These are phyloP conservation scores for Ptycholaimellus sp. DNA, from an alignment of 2,888 invertebrate species.

Conservation along the genomic window DNA sequence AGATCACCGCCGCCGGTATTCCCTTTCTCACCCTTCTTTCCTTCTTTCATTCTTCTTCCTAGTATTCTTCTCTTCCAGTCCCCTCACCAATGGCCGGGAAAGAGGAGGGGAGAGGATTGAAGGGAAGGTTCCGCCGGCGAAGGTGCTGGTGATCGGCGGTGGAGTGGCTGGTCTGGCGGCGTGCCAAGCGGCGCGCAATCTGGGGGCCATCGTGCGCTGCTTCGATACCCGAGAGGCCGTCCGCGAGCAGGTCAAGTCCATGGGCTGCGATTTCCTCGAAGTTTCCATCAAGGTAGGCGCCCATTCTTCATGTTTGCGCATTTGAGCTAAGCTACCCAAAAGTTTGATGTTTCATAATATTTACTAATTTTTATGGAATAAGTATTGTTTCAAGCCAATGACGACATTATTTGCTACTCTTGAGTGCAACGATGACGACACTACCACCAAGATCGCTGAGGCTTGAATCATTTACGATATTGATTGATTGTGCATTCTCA, in stretches of 20 bases:
- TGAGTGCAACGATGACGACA: too few species aligned
- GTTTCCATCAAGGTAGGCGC: constrained; percentile 46
- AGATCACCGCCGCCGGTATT: constrained; percentile 64
- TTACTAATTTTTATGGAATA: neutral
- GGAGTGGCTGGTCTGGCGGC: constrained; percentile 69
- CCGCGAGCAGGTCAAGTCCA: constrained; percentile 56
- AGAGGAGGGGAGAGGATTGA: constrained; percentile 6
- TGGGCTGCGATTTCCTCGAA: constrained; percentile 64
- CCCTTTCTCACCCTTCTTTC: too few species aligned
- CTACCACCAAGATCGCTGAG: too few species aligned
- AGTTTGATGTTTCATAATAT: neutral
- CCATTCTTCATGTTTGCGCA: too few species aligned
- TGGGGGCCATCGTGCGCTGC: constrained; percentile 62
- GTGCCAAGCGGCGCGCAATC: constrained; percentile 54
- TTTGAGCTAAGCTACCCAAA: too few species aligned
- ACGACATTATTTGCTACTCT: too few species aligned
- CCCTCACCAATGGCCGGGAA: neutral
- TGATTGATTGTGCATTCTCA: constrained; percentile 4
- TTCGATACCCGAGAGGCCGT: constrained; percentile 64
- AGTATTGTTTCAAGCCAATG: too few species aligned
- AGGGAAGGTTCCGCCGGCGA: constrained; percentile 55
- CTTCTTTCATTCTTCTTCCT: too few species aligned
- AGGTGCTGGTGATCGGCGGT: constrained; percentile 61
- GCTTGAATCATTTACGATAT: too few species aligned
- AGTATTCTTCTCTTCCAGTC: too few species aligned